These are phyloP conservation scores for Adrianichthys oophorus DNA, from an alignment of 2,797 vertebrate genomes.

Conservation along the genomic window DNA sequence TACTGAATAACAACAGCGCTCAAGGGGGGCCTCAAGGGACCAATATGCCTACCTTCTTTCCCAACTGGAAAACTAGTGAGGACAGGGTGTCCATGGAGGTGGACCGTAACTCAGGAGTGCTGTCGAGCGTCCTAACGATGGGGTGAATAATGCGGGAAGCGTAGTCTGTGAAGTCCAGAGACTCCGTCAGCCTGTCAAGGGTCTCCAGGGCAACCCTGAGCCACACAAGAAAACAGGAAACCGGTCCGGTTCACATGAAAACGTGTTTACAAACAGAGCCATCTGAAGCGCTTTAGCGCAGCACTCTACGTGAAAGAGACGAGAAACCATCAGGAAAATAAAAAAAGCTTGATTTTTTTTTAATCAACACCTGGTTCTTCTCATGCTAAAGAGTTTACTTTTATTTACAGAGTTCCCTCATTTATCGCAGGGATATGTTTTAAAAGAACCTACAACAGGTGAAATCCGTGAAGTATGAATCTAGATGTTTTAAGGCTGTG, in stretches of 20 bases:
- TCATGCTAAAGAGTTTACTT: no score
- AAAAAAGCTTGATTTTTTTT: no score
- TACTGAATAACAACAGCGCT: conserved; percentile 34
- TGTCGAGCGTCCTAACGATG: conserved; percentile 91
- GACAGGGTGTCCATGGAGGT: conserved; percentile 98
- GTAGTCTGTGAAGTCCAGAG: conserved; percentile 97
- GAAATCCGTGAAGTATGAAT: no score
- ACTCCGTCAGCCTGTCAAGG: conserved; percentile 93
- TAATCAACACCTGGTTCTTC: conserved; percentile 4
- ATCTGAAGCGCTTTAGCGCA: background rate
- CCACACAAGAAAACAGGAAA: conserved; percentile 38
- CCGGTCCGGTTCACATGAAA: background rate
- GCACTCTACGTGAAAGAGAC: no score
- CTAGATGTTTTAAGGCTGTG: no score
- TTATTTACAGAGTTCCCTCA: no score
- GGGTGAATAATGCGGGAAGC: conserved; percentile 98
- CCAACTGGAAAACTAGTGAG: conserved; percentile 95
- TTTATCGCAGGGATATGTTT: no score
- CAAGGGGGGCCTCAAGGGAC: conserved; percentile 27
- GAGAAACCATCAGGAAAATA: no score
- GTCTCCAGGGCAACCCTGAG: conserved; percentile 93
- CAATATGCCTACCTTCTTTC: conserved; percentile 88
- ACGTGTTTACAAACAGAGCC: conserved; percentile 6
- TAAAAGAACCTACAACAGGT: no score
- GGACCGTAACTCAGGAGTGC: conserved; percentile 89